Evolutionary conservation across 2,113 vertebrate genomes (phyloP).

Genomic region (Gallinago undulata): DNA sequence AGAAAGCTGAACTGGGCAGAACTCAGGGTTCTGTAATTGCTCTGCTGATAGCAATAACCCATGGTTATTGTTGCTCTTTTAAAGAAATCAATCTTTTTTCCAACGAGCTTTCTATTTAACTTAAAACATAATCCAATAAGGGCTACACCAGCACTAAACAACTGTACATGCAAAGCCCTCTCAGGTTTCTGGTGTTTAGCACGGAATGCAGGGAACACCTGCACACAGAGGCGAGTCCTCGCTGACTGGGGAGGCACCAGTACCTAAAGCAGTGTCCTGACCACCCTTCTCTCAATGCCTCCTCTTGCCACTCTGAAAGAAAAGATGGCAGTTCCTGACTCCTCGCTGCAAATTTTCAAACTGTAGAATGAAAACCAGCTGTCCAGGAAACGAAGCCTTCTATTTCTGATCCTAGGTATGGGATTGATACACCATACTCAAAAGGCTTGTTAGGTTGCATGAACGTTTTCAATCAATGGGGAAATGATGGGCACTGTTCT

Average conservation of each 20-base stretch:
- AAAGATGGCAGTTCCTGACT: background rate
- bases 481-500: background rate
- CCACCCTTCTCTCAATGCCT: background rate
- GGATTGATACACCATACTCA: background rate
- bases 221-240: background rate
- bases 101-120: background rate
- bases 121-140: background rate
- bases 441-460: background rate
- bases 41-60: background rate
- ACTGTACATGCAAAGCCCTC: background rate
- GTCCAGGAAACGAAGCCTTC: constrained; percentile 4
- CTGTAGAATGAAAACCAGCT: constrained; percentile 5
- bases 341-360: background rate
- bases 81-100: background rate
- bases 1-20: background rate
- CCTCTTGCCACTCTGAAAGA: background rate
- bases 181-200: background rate
- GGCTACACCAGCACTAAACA: background rate
- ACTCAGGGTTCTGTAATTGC: background rate
- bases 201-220: background rate
- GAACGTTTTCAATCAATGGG: background rate
- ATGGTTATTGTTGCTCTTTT: background rate
- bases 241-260: background rate
- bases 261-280: background rate
- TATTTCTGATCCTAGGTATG: constrained; percentile 1